A percentile compares a stretch with the other conserved stretches of the same genome.
Conservation (phyloP, 2,888 invertebrate species). For the Dione vanillae region DNA sequence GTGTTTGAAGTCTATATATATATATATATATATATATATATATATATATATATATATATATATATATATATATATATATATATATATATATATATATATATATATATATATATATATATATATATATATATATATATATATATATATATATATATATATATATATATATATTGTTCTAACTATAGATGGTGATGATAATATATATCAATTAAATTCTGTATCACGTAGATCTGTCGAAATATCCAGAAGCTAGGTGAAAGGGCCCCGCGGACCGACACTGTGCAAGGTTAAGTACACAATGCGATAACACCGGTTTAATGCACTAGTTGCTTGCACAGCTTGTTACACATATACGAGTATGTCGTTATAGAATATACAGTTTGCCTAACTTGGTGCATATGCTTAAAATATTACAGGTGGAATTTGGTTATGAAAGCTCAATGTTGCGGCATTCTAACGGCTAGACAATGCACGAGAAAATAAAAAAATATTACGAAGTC, state of each 20-base stretch:
- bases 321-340: slow-evolving; percentile 38
- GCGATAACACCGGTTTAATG: slow-evolving; percentile 38
- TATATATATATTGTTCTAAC: too few relatives aligned
- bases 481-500: background rate
- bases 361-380: slow-evolving; percentile 28
- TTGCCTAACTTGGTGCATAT: slow-evolving; percentile 30
- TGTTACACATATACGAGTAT: slow-evolving; percentile 29
- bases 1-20: too few relatives aligned
- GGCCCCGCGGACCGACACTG: slow-evolving; percentile 38
- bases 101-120: too few relatives aligned
- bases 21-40: too few relatives aligned
- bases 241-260: slow-evolving; percentile 53
- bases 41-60: too few relatives aligned
- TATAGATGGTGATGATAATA: background rate
- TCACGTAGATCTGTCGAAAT: slow-evolving; percentile 41
- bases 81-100: too few relatives aligned
- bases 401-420: slow-evolving; percentile 25
- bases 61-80: too few relatives aligned
- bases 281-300: slow-evolving; percentile 50
- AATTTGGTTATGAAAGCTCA: slow-evolving; percentile 26
- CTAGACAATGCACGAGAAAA: background rate
- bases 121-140: too few relatives aligned
- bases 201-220: background rate
- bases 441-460: slow-evolving; percentile 7
- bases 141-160: too few relatives aligned